Percentiles rank a stretch among this genome's conserved stretches.
Evolutionary conservation across 2,797 vertebrate genomes (phyloP).

Genomic region (Aulostomus chinensis): DNA sequence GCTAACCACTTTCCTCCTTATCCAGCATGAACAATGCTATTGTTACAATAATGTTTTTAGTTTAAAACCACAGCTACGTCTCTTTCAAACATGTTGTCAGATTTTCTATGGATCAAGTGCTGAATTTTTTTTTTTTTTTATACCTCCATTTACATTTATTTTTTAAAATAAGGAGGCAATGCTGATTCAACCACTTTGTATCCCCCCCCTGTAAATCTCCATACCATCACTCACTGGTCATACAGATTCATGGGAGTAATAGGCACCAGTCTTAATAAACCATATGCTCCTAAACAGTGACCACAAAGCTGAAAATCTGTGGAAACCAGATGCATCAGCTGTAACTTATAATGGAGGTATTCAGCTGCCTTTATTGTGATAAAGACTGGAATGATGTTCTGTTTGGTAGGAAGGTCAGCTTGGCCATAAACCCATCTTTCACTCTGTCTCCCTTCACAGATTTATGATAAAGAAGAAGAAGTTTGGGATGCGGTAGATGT

Average conservation of each 20-base stretch:
- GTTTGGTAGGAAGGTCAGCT: constrained; percentile 12
- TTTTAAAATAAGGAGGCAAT: constrained; percentile 11
- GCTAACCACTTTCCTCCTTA: constrained; percentile 35
- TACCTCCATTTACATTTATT: constrained; percentile 15
- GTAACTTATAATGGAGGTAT: constrained; percentile 23
- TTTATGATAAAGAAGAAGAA: not conserved
- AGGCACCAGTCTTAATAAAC: constrained; percentile 19
- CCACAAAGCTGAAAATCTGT: constrained; percentile 23
- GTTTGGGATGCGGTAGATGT: too few species aligned
- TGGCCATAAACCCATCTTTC: not conserved
- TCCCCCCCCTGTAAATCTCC: constrained; percentile 18
- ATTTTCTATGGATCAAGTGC: constrained; percentile 11
- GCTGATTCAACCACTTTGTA: constrained; percentile 8
- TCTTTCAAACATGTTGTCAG: constrained; percentile 3
- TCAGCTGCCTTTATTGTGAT: constrained; percentile 12
- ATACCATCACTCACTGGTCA: constrained; percentile 6
- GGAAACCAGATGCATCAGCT: constrained; percentile 21
- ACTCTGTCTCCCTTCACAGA: not conserved
- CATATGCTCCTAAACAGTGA: constrained; percentile 8
- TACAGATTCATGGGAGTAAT: constrained; percentile 11
- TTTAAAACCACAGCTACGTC: constrained; percentile 2
- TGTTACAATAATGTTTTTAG: constrained; percentile 21
- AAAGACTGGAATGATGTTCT: constrained; percentile 8
- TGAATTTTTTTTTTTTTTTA: constrained; percentile 19
- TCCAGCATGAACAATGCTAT: constrained; percentile 15